Base-by-base conservation (phyloP, 2,797 vertebrate species). In the Miichthys miiuy region DNA sequence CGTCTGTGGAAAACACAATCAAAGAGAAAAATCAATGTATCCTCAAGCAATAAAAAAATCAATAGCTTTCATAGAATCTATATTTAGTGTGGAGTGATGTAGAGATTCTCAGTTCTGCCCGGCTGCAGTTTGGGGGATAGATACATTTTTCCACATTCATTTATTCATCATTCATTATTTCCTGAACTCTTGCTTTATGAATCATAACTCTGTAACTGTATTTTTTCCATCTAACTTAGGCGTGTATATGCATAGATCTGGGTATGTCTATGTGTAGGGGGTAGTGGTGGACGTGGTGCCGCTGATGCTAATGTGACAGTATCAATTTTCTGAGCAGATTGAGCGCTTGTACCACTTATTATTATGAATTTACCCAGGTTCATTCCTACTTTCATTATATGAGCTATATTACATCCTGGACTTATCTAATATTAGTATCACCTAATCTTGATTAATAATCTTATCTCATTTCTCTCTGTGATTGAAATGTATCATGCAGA, bases 381-480 rank as follows among this genome's bases (percentile, higher is more conserved):
- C 56, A 62, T 75, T 83, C 66, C 70, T 55, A 50, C 75, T 83
- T 84, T 86, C 80, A 91, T 92, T 90, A 86, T 62, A 77, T 42
- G 38, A 77, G 80, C 83, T 71, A 86, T 86, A 89, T 92, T 92
- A 91, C 85, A 90, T 87, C 77, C 77, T 81, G 82, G 71, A 73
- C 63, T 83, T 92, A 93, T 93, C 91, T 89, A 65, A 84, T 87
- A 87, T 86, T 82, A 88, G 55, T 50, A 88, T 92, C 88, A 73
- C 41, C 56, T 84, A 86, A 93, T 94, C 93, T 93, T 90, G 90
- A 93, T 92, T 87, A 91, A 91, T 85, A 93, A 93, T 94, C 90
- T 88, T 71, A 80, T 64, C 73, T 85, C 85, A 92, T 93, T 93
- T 86, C 69, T 5, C 68, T 72, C 48, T 69, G 41, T 86, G 88